Evolutionary conservation across 1,140 invertebrate genomes (phyloP).

Genomic region (Lutraria rhynchaena): DNA sequence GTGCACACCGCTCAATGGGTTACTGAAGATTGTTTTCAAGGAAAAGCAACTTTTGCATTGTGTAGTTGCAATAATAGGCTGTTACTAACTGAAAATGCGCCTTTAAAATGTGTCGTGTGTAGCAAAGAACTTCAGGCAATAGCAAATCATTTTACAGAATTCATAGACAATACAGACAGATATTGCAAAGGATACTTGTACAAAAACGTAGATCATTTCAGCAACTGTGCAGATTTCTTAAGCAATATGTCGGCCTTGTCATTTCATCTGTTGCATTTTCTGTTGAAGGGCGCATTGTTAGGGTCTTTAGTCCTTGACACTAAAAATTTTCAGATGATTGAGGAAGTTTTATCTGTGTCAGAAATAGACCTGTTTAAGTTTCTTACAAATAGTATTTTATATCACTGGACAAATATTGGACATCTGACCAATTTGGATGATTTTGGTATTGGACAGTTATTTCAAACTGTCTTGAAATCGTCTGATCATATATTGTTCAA

Average conservation of each 20-base stretch:
- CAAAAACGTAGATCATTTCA: too few relatives aligned
- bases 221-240: too few relatives aligned
- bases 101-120: neutral
- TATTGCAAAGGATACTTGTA: too few relatives aligned
- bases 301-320: constrained; percentile 26
- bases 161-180: too few relatives aligned
- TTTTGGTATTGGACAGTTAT: constrained; percentile 6
- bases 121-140: neutral
- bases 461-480: constrained; percentile 12
- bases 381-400: neutral
- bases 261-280: neutral
- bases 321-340: neutral
- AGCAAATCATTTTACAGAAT: too few relatives aligned
- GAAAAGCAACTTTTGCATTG: neutral
- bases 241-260: constrained; percentile 4
- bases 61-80: neutral
- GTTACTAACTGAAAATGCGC: neutral
- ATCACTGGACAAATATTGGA: constrained; percentile 8
- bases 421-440: constrained; percentile 18
- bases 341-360: neutral
- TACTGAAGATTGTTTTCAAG: too few relatives aligned
- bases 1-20: neutral
- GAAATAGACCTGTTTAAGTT: neutral
- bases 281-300: constrained; percentile 10
- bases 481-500: neutral